Evolutionary conservation across 2,888 invertebrate genomes (phyloP).

Genomic region (Lamellibrachia satsuma): DNA sequence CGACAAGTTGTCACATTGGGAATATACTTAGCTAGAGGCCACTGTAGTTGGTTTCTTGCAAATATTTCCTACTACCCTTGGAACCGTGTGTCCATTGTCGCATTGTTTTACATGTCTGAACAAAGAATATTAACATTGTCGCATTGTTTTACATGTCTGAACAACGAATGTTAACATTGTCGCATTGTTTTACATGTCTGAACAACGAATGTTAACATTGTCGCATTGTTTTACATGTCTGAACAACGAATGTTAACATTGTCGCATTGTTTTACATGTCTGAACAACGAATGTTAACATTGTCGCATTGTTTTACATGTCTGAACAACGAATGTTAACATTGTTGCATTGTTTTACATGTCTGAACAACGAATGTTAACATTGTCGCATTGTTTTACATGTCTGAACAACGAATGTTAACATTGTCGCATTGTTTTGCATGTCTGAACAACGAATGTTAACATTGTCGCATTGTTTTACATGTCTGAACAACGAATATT

Average conservation of each 20-base stretch:
- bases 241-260: neutral
- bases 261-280: neutral
- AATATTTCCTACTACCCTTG: neutral
- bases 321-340: neutral
- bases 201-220: neutral
- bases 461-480: neutral
- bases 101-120: neutral
- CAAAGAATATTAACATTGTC: neutral
- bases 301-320: neutral
- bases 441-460: neutral
- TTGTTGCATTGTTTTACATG: neutral
- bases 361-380: neutral
- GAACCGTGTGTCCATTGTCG: neutral
- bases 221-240: neutral
- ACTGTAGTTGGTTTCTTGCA: neutral
- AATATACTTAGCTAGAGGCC: neutral
- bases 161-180: neutral
- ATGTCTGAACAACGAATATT: neutral
- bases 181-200: neutral
- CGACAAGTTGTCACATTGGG: too few relatives aligned
- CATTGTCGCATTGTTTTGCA: neutral
- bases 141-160: neutral
- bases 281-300: neutral
- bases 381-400: neutral
- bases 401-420: neutral